Evolutionary conservation across 2,113 vertebrate genomes (phyloP).

Genomic region (Nothobranchius kuhntae): DNA sequence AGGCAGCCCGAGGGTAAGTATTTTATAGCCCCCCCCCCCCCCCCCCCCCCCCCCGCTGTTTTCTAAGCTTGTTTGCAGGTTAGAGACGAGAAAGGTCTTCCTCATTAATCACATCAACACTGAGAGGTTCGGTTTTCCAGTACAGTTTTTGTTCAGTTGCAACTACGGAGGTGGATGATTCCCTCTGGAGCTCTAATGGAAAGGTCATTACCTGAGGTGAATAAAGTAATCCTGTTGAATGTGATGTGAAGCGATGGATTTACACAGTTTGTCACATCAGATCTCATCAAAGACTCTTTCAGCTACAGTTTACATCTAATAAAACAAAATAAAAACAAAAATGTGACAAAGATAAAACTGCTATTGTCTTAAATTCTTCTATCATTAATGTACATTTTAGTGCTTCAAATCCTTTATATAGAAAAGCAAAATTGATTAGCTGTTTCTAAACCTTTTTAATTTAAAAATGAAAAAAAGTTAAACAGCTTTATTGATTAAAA

Average conservation of each 20-base stretch:
- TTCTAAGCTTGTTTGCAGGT: too few species aligned
- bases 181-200: conserved; percentile 13
- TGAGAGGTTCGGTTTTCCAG: conserved; percentile 5
- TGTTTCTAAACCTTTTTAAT: too few species aligned
- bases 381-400: too few species aligned
- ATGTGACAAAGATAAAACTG: background rate
- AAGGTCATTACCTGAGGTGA: conserved; percentile 35
- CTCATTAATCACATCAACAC: conserved; percentile 8
- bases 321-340: too few species aligned
- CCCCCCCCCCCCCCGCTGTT: too few species aligned
- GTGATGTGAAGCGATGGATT: conserved; percentile 41
- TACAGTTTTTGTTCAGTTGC: conserved; percentile 7
- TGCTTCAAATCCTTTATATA: too few species aligned
- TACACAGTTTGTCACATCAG: conserved; percentile 28
- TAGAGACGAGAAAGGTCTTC: background rate
- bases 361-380: background rate
- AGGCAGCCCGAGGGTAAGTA: too few species aligned
- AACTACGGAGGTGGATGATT: conserved; percentile 10
- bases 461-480: too few species aligned
- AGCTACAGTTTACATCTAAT: background rate
- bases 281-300: conserved; percentile 22
- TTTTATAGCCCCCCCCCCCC: too few species aligned
- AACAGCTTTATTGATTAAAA: too few species aligned
- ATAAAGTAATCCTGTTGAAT: conserved; percentile 31
- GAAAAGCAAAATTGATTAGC: too few species aligned